Conservation (phyloP, 1,140 invertebrate species). For the Plectus sambesii region DNA sequence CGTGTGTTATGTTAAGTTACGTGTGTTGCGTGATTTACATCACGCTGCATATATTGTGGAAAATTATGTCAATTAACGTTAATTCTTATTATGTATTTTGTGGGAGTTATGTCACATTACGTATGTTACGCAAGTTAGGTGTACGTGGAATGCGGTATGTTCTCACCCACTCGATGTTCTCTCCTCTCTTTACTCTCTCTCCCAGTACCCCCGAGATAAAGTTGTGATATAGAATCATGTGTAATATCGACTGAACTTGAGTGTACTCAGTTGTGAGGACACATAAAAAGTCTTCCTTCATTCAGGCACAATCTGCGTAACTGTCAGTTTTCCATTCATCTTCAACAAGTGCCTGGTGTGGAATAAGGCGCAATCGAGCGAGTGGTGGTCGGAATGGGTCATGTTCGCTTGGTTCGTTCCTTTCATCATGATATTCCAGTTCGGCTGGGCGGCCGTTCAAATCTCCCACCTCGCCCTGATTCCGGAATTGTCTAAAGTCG, state of each 20-base stretch:
- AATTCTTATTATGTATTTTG: no score
- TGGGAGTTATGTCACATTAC: no score
- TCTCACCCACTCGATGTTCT: neutral
- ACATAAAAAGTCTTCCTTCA: no score
- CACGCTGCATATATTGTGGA: no score
- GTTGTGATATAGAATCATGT: no score
- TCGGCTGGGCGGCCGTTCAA: constrained; percentile 87
- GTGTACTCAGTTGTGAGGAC: no score
- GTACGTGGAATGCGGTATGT: no score
- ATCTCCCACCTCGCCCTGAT: constrained; percentile 86
- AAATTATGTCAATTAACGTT: no score
- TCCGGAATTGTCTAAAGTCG: constrained; percentile 48
- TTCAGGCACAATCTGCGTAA: constrained; percentile 63
- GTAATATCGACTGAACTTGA: no score
- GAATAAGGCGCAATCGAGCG: constrained; percentile 48
- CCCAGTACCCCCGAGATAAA: no score
- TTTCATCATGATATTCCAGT: constrained; percentile 86
- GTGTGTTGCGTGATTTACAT: no score
- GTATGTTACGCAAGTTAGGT: no score
- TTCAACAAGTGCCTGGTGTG: constrained; percentile 70
- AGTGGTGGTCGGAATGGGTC: constrained; percentile 58
- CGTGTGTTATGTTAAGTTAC: neutral
- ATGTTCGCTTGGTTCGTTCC: constrained; percentile 73
- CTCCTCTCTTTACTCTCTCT: neutral
- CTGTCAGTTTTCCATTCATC: constrained; percentile 74